These are phyloP conservation scores for Brenthis hecate DNA, from an alignment of 2,888 invertebrate species.

Conservation along the genomic window DNA sequence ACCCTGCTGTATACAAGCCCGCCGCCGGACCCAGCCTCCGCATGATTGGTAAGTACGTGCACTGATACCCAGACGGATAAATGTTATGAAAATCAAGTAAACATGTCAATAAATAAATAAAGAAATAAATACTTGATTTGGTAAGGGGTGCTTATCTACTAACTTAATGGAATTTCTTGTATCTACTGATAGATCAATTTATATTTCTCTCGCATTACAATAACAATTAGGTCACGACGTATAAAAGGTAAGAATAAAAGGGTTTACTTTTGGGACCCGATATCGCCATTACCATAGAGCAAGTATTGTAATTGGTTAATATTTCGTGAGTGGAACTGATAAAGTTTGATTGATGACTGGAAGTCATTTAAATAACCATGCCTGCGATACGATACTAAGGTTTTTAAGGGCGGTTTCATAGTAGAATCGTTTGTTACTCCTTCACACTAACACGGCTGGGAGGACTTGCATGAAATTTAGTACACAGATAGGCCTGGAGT, in stretches of 20 bases:
- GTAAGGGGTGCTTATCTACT: too few relatives aligned
- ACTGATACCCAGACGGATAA: neutral
- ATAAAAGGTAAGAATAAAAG: conserved; percentile 46
- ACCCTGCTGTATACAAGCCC: conserved; percentile 82
- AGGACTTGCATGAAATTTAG: too few relatives aligned
- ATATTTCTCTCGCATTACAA: conserved; percentile 9
- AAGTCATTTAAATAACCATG: conserved; percentile 2
- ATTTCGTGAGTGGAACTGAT: conserved; percentile 70
- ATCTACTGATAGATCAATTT: neutral
- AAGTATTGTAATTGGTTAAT: conserved; percentile 70
- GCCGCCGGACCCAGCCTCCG: conserved; percentile 81
- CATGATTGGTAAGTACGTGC: conserved; percentile 81
- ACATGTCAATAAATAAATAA: neutral
- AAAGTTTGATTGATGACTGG: conserved; percentile 71
- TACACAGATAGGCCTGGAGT: too few relatives aligned
- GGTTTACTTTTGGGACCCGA: conserved; percentile 54
- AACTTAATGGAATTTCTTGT: too few relatives aligned
- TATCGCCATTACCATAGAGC: conserved; percentile 49
- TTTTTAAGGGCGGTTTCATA: conserved; percentile 1
- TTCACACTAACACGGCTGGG: too few relatives aligned
- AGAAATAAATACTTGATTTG: neutral
- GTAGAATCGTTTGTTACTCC: neutral
- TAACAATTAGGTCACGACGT: conserved; percentile 1
- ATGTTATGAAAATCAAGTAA: neutral
- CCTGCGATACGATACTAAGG: neutral